Conservation (phyloP, 2,113 vertebrate species). For the Etheostoma spectabile region DNA sequence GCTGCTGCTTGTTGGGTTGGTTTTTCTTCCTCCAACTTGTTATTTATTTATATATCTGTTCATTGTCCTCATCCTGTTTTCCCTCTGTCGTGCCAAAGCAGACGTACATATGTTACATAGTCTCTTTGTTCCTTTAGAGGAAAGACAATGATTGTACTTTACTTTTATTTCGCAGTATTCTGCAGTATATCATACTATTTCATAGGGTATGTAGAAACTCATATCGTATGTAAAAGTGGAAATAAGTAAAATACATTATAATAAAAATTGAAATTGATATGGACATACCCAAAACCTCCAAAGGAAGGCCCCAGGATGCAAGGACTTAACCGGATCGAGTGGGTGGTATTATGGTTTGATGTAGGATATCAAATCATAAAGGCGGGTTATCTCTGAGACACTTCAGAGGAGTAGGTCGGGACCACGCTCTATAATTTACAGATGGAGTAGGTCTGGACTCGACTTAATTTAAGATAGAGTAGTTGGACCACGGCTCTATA, state of each 20-base stretch:
- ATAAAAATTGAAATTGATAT: neutral
- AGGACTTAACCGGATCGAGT: neutral
- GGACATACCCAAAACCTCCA: neutral
- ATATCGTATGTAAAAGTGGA: too few relatives aligned
- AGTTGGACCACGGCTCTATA: too few relatives aligned
- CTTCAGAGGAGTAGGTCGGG: too few relatives aligned
- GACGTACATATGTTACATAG: slow-evolving; percentile 11
- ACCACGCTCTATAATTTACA: too few relatives aligned
- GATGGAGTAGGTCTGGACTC: too few relatives aligned
- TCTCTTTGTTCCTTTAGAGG: slow-evolving; percentile 21
- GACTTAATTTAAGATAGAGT: too few relatives aligned
- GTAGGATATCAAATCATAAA: too few relatives aligned
- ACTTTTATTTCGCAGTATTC: neutral
- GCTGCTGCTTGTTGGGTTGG: slow-evolving; percentile 22
- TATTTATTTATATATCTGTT: slow-evolving; percentile 39
- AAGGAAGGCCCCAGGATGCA: neutral
- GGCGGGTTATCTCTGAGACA: too few relatives aligned
- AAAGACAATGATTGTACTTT: neutral
- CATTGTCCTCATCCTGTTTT: slow-evolving; percentile 32
- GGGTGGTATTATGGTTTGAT: too few relatives aligned
- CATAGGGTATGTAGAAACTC: neutral
- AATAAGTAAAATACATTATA: too few relatives aligned
- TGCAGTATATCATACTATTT: neutral
- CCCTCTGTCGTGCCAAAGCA: neutral
- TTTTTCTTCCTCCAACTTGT: slow-evolving; percentile 51